Evolutionary conservation across 2,888 invertebrate genomes (phyloP).

Genomic region (Thyatira batis): DNA sequence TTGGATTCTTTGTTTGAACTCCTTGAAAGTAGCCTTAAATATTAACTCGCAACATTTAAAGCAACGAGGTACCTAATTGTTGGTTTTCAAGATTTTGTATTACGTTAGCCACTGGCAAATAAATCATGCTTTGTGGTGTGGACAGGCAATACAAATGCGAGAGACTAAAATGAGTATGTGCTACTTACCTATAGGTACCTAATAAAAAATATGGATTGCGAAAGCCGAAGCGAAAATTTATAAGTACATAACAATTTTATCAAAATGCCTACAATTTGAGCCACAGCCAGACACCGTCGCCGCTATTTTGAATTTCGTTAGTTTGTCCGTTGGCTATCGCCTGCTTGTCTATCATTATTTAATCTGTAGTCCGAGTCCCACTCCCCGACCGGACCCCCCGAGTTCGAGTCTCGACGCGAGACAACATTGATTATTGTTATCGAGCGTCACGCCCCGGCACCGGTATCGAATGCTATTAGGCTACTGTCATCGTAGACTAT

Average conservation of each 20-base stretch:
- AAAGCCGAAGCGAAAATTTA: not conserved
- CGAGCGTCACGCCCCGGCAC: conserved; percentile 9
- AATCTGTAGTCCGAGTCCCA: conserved; percentile 33
- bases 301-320: conserved; percentile 17
- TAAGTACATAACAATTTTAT: not conserved
- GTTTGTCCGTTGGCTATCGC: conserved; percentile 22
- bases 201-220: not conserved
- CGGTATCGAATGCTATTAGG: conserved; percentile 13
- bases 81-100: too few relatives aligned
- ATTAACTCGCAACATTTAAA: too few relatives aligned
- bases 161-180: too few relatives aligned
- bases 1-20: not conserved
- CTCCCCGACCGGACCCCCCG: too few relatives aligned
- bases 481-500: conserved; percentile 10
- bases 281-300: not conserved
- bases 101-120: too few relatives aligned
- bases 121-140: too few relatives aligned
- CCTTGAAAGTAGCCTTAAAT: not conserved
- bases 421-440: conserved; percentile 33
- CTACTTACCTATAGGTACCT: too few relatives aligned
- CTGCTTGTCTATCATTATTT: conserved; percentile 49
- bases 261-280: not conserved
- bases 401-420: conserved; percentile 17
- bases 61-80: too few relatives aligned
- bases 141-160: too few relatives aligned